phyloP scores from a whole-genome alignment of 2,888 invertebrate species.

The Drosophila algonquin region DNA sequence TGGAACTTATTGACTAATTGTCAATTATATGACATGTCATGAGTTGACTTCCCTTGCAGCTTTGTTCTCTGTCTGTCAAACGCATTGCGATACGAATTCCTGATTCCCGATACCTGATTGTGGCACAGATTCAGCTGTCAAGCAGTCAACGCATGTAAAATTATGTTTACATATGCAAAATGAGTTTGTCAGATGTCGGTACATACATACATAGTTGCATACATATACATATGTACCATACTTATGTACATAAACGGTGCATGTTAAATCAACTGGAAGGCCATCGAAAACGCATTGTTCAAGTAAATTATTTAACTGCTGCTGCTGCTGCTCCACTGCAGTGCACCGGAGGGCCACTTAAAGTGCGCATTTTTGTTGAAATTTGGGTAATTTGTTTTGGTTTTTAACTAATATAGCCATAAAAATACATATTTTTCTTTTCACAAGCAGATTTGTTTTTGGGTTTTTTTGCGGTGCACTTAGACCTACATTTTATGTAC shows the following conservation, averaged over 20 bases:
- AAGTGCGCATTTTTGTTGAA: constrained; percentile 5
- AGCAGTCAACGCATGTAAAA: constrained; percentile 29
- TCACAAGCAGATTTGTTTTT: neutral
- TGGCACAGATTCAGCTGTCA: constrained; percentile 20
- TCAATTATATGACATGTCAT: constrained; percentile 13
- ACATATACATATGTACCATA: neutral
- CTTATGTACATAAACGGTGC: constrained; percentile 1
- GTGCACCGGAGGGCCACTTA: neutral
- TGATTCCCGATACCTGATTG: neutral
- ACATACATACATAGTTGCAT: neutral
- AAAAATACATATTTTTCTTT: neutral
- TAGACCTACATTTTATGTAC: neutral
- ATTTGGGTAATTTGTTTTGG: neutral
- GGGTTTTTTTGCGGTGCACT: neutral
- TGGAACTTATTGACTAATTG: constrained; percentile 16
- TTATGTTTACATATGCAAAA: constrained; percentile 43
- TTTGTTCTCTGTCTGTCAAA: neutral
- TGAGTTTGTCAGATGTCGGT: constrained; percentile 12
- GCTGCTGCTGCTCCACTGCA: constrained; percentile 2
- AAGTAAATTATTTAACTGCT: constrained; percentile 19
- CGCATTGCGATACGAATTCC: neutral
- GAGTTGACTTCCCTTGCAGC: neutral
- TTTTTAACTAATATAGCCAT: constrained; percentile 4
- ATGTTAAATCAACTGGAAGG: constrained; percentile 35
- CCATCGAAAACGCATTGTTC: constrained; percentile 18